Base-by-base conservation (phyloP, 2,888 invertebrate genomes). In the Sesamia inferens region DNA sequence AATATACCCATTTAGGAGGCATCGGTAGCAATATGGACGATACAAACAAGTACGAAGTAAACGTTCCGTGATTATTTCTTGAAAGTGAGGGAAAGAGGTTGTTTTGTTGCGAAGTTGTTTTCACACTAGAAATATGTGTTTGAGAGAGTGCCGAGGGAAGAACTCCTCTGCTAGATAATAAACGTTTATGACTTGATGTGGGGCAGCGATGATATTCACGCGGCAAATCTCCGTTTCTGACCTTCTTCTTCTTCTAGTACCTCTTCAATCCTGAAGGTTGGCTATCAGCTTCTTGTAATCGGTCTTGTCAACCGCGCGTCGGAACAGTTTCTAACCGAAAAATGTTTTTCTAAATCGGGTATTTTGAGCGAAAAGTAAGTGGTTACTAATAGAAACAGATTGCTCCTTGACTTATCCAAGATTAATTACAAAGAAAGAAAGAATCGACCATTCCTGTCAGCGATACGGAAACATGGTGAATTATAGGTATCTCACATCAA, bases 401-500 rank as follows among this genome's bases (percentile, higher is more conserved):
- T 58, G 19, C 55, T 63, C 58, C 48, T 73, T 69, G 75, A 72
- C 68, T 61, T 72, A 68, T 65, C 44, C 64, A 8, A 48, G 31
- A 79, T 68, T 82, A 78, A 79, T 81, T 68, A 81, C 62, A 71
- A 66, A 66, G 22, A 59, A 68, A 67, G 16, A 65, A 65, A 63
- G 59, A 68, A 62, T 72, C 31, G 24, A 67, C 68, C 44, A 62
- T 78, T 73, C 71, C 72, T 71, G 75, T 87, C 82, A 83, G 74
- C 68, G 73, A 83, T 83, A 88, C 74, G 86, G 88, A 87, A 89
- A 88, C 82, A 83, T 65, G 82, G 78, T 79, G 76, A 78, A 76
- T 81, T 83, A 81, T 82, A 80, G 85, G 88, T 87, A 86, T 72
- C 68, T 86, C 86, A 88, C 85, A 86, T 88, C 87, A 88, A 88